Evolutionary conservation across 2,888 invertebrate genomes (phyloP), one percentile per base, ranked within the genome.

Genomic region (Drosophila barbarae): DNA sequence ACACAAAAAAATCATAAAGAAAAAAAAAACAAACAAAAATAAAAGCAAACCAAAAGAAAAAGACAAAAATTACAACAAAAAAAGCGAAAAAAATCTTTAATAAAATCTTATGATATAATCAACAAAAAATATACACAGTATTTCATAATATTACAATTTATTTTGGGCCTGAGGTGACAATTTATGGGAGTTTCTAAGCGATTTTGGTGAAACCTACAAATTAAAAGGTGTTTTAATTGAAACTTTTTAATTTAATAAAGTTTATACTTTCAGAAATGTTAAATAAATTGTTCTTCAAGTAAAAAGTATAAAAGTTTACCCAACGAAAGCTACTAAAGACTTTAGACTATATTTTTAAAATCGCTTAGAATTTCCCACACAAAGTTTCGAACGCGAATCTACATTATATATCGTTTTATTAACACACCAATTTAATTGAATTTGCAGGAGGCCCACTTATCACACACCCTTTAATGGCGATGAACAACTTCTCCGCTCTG

Each of bases 41-140:
- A 46, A 73, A 63, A 59, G 56, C 64, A 56, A 57, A 72, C 39
- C 39, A 59, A 65, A 71, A 70, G 66, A 58, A 58, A 15, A 44
- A 64, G 64, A 60, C 57, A 42, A 73, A 63, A 59, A 61, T 44
- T 61, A 64, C 60, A 26, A 26, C 6, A 64, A 65, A 64, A 69
- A 77, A 74, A 66, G 47, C 38, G 52, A 75, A 77, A 66, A 86
- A 77, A 76, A 78, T 86, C 86, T 85, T 87, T 86, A 88, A 87
- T 88, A 88, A 84, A 79, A 86, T 87, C 84, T 85, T 88, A 88
- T 87, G 88, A 84, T 80, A 82, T 76, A 84, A 79, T 74, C 85
- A 82, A 82, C 60, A 77, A 77, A 76, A 74, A 71, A 74, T 12
- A 38, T 12, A 21, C 12, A 21, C 3, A 39, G 13, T 13, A n/a